Evolutionary conservation across 1,140 invertebrate genomes (phyloP).

Genomic region (Coenobita brevimanus): DNA sequence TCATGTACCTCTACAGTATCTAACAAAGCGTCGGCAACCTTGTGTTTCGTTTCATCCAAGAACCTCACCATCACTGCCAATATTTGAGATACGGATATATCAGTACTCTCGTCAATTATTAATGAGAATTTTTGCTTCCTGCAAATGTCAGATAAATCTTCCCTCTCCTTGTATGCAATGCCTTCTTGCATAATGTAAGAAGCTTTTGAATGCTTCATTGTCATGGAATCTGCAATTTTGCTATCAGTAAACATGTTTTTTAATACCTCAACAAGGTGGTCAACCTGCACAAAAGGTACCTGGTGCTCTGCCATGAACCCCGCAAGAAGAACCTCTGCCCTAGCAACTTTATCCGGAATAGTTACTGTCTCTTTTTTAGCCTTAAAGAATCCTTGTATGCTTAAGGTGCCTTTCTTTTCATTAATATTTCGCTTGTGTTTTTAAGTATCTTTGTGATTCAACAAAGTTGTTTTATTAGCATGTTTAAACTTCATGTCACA

Average conservation of each 20-base stretch:
- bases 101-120: not conserved
- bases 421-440: not conserved
- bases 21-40: slow-evolving; percentile 17
- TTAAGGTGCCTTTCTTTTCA: not conserved
- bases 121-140: not conserved
- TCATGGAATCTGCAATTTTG: slow-evolving; percentile 11
- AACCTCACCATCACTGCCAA: no score
- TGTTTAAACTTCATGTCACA: slow-evolving; percentile 14
- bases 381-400: not conserved
- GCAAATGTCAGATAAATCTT: no score
- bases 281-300: not conserved
- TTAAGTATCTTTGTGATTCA: not conserved
- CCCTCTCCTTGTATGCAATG: slow-evolving; percentile 8
- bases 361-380: not conserved
- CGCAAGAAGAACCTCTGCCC: slow-evolving; percentile 15
- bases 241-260: slow-evolving; percentile 9
- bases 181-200: slow-evolving; percentile 20
- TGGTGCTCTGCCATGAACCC: slow-evolving; percentile 7
- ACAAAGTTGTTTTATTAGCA: not conserved
- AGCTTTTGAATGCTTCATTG: slow-evolving; percentile 21
- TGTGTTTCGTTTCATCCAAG: no score
- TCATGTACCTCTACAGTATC: slow-evolving; percentile 47
- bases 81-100: not conserved
- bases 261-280: slow-evolving; percentile 5
- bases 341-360: not conserved